Evolutionary conservation across 2,797 vertebrate genomes (phyloP), one percentile per base, ranked within the genome.

Genomic region (Microhierax caerulescens): DNA sequence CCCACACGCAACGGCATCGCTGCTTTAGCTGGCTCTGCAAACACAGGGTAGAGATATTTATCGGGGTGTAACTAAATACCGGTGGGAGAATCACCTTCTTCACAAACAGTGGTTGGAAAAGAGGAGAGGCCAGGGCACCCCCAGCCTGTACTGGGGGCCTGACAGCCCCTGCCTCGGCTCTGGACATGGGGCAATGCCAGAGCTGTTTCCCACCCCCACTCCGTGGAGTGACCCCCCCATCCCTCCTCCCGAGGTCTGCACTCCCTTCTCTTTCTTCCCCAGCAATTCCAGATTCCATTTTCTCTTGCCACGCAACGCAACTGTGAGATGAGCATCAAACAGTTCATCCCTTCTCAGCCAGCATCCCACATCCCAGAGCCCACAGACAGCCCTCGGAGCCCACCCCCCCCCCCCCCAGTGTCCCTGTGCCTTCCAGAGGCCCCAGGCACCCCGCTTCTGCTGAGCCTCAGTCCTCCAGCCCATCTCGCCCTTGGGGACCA

Each of bases 171-270:
- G 23, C 10, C 20, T 63, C 16, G 32, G 4, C 41, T 9, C 48
- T 47, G 54, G 12, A 14, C 7, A 0, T 0, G 10, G 23, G n/a
- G 13, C 45, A 13, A 10, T 0, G 7, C 0, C 0, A 6, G 51
- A 13, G 5, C 12, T 27, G 14, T 10, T 10, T 11, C 37, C 37
- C 37, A 5, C 34, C 7, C 41, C 65, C 30, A n/a, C 41, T 16
- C 53, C 36, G 16, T 2, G 53, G 67, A 36, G 39, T 21, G 37
- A 27, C 22, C 13, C 22, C n/a, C n/a, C 2, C 13, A 7, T 3
- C 18, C 54, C 23, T 74, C 43, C 12, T 32, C 47, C 4, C 4
- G 21, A 74, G 56, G 8, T 34, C 41, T 59, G 34, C 27, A 39
- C 8, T n/a, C 7, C 7, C 4, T 54, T 39, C 22, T 30, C 34